phyloP scores from a whole-genome alignment of 2,797 vertebrate species.

The Catamblyrhynchus diadema region DNA sequence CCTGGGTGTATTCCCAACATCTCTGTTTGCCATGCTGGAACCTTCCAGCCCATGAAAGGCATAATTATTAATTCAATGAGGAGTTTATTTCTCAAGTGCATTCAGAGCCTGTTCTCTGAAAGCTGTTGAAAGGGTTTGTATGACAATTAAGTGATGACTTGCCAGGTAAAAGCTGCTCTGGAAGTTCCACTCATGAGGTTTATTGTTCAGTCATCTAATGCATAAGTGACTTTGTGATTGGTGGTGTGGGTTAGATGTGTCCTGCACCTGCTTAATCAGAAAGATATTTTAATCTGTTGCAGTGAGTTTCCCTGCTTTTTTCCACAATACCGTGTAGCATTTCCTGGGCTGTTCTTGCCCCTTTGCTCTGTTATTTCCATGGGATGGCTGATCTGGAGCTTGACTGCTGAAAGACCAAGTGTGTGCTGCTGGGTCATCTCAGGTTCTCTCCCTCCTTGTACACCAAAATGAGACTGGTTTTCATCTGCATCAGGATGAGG shows the following conservation, averaged over 20 bases:
- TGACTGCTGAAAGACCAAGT: accelerated
- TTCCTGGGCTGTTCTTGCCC: not conserved
- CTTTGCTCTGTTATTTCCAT: accelerated
- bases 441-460: not conserved
- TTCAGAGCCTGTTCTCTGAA: not conserved
- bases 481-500: not conserved
- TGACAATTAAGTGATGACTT: not conserved
- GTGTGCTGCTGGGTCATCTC: not conserved
- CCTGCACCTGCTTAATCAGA: not conserved
- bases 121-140: not conserved
- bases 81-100: not conserved
- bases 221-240: not conserved
- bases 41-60: not conserved
- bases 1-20: not conserved
- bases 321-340: not conserved
- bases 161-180: not conserved
- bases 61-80: not conserved
- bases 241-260: not conserved
- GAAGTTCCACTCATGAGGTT: not conserved
- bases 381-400: not conserved
- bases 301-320: not conserved
- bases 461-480: accelerated
- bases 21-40: not conserved
- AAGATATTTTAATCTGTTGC: not conserved
- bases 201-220: not conserved